phyloP scores from a whole-genome alignment of 2,888 invertebrate species.

The Drosophila paracracens region DNA sequence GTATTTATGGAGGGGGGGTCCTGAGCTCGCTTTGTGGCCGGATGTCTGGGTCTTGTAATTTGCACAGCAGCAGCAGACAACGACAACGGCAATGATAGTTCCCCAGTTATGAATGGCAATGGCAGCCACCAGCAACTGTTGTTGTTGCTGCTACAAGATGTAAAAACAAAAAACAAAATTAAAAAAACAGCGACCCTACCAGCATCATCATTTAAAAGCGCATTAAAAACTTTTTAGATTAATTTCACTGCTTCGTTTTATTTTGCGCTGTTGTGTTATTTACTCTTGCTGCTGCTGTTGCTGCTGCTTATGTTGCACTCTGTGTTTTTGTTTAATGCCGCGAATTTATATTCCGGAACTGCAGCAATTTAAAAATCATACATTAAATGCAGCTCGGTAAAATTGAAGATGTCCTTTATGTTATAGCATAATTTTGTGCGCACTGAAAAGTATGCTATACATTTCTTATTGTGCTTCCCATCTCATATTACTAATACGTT shows the following conservation, averaged over 20 bases:
- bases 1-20: constrained; percentile 33
- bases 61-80: constrained; percentile 48
- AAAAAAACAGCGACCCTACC: constrained; percentile 42
- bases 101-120: constrained; percentile 34
- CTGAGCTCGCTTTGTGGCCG: constrained; percentile 55
- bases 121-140: constrained; percentile 34
- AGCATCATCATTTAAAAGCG: constrained; percentile 83
- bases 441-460: constrained; percentile 21
- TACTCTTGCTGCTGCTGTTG: constrained; percentile 39
- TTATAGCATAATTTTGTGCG: constrained; percentile 13
- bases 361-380: constrained; percentile 56
- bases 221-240: constrained; percentile 84
- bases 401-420: background rate
- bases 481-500: constrained; percentile 65
- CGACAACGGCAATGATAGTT: constrained; percentile 31
- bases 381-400: constrained; percentile 28
- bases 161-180: background rate
- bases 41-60: constrained; percentile 75
- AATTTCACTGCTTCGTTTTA: constrained; percentile 75
- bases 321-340: constrained; percentile 58
- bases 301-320: constrained; percentile 6
- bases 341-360: constrained; percentile 31
- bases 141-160: constrained; percentile 3
- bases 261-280: constrained; percentile 59
- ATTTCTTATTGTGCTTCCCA: constrained; percentile 7